These are phyloP conservation scores for Neodiprion pinetum DNA, from an alignment of 1,140 invertebrate genomes.

Conservation along the genomic window DNA sequence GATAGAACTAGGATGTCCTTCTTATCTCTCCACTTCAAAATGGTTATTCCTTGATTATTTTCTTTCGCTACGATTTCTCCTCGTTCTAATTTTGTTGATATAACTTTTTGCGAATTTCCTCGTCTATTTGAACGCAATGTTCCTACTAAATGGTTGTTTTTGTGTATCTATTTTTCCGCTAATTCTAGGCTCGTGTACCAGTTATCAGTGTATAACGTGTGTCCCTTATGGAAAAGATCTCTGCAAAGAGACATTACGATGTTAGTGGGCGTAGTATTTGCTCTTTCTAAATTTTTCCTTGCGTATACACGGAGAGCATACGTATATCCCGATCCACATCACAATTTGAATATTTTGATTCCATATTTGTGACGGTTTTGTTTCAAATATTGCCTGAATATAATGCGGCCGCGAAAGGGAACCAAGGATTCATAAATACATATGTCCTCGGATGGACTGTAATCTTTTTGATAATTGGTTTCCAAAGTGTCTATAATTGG, in stretches of 20 bases:
- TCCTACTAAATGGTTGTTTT: constrained; percentile 20
- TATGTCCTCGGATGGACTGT: too few species aligned
- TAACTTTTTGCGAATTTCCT: constrained; percentile 26
- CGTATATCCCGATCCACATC: constrained; percentile 40
- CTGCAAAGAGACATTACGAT: constrained; percentile 33
- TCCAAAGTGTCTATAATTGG: too few species aligned
- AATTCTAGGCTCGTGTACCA: constrained; percentile 23
- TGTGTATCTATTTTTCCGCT: constrained; percentile 3
- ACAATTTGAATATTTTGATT: constrained; percentile 43
- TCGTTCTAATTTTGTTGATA: constrained; percentile 46
- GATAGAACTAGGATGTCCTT: constrained; percentile 49
- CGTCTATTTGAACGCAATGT: constrained; percentile 32
- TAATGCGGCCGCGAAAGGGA: too few species aligned
- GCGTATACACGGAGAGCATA: constrained; percentile 43
- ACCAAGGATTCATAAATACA: too few species aligned
- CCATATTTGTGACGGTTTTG: too few species aligned
- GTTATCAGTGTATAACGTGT: constrained; percentile 40
- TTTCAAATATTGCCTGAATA: too few species aligned
- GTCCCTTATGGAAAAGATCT: constrained; percentile 38
- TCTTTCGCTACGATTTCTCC: constrained; percentile 44
- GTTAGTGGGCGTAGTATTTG: constrained; percentile 28
- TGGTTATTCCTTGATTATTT: constrained; percentile 49
- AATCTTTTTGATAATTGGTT: too few species aligned
- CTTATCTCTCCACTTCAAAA: constrained; percentile 58
- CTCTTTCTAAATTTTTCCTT: constrained; percentile 34